Evolutionary conservation across 2,888 invertebrate genomes (phyloP).

Genomic region (Odiellus spinosus): DNA sequence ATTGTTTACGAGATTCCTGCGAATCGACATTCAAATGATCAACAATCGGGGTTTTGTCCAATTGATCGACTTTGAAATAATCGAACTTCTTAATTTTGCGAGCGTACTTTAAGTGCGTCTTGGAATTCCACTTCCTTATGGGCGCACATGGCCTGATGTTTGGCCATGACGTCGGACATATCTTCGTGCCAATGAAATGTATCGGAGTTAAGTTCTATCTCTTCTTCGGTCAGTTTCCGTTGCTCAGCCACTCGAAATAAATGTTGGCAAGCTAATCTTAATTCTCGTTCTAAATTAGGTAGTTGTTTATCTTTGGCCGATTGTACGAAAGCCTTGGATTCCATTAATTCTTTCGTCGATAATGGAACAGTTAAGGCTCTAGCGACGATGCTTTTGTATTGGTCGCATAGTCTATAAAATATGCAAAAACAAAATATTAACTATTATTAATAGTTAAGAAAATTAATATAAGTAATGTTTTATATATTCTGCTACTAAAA

Average conservation of each 20-base stretch:
- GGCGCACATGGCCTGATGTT: conserved; percentile 60
- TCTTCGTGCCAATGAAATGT: conserved; percentile 74
- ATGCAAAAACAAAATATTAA: too few relatives aligned
- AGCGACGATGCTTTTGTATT: conserved; percentile 46
- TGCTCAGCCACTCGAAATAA: conserved; percentile 73
- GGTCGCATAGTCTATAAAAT: conserved; percentile 44
- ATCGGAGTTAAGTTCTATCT: conserved; percentile 74
- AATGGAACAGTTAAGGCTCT: background rate
- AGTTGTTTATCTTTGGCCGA: conserved; percentile 60
- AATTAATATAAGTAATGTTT: too few relatives aligned
- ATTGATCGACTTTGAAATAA: conserved; percentile 8
- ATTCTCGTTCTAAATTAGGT: conserved; percentile 30
- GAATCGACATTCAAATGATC: conserved; percentile 7
- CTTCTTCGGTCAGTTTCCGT: conserved; percentile 56
- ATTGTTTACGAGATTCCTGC: conserved; percentile 53
- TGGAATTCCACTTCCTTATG: conserved; percentile 75
- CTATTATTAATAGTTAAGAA: too few relatives aligned
- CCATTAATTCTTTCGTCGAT: conserved; percentile 10
- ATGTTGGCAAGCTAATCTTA: conserved; percentile 32
- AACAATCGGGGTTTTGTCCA: conserved; percentile 24
- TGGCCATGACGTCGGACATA: conserved; percentile 63
- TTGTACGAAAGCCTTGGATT: conserved; percentile 25
- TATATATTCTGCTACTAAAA: too few relatives aligned
- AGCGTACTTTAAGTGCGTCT: conserved; percentile 48
- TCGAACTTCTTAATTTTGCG: background rate